These are phyloP conservation scores for Zalophus californianus DNA, from an alignment of 2,797 vertebrate species.

Conservation along the genomic window DNA sequence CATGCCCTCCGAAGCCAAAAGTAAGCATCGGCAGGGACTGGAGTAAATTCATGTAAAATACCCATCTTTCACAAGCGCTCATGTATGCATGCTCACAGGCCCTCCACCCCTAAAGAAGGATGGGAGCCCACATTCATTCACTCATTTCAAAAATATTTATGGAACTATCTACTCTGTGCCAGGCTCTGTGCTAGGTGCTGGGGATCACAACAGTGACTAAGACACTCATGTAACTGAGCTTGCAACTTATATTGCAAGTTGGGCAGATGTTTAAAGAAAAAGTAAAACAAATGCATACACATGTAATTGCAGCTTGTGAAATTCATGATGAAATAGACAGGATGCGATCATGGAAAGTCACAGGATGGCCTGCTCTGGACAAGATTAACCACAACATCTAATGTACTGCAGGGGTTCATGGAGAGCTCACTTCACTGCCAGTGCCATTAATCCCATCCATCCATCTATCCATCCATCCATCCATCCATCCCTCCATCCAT, in stretches of 20 bases:
- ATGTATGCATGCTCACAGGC: background rate
- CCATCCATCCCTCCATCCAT: background rate
- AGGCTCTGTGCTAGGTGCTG: background rate
- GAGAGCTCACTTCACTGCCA: background rate
- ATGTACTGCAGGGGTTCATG: background rate
- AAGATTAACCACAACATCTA: background rate
- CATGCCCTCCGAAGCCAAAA: constrained; percentile 25
- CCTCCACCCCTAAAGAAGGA: background rate
- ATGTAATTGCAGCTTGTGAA: background rate
- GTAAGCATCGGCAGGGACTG: background rate
- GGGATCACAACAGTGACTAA: background rate
- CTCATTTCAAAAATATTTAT: background rate
- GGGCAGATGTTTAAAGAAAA: background rate
- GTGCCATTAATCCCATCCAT: background rate
- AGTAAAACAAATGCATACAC: background rate
- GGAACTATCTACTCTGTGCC: background rate
- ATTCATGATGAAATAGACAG: background rate
- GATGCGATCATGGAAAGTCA: background rate
- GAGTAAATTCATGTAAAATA: background rate
- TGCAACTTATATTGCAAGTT: background rate
- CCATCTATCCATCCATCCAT: background rate
- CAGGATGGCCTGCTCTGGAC: background rate
- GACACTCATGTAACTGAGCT: background rate
- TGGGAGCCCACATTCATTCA: background rate
- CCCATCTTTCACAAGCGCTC: background rate